Evolutionary conservation across 2,797 vertebrate genomes (phyloP).

Genomic region (Chelon labrosus): DNA sequence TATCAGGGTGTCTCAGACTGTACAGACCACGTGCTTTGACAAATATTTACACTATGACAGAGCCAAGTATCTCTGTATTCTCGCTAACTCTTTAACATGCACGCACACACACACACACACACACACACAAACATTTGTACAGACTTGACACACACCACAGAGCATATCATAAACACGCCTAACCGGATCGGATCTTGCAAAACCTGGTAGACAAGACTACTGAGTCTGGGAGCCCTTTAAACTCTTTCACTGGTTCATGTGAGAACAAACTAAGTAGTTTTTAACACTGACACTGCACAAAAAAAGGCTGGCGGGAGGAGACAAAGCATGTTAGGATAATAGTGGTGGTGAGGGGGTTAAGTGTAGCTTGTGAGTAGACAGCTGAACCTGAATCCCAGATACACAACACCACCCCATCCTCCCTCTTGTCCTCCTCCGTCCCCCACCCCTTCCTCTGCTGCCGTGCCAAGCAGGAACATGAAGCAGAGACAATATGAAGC

Average conservation of each 20-base stretch:
- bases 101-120: slow-evolving; percentile 14
- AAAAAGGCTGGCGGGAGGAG: slow-evolving; percentile 49
- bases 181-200: slow-evolving; percentile 61
- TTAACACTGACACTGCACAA: slow-evolving; percentile 74
- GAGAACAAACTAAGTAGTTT: slow-evolving; percentile 42
- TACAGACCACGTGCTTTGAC: slow-evolving; percentile 72
- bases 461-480: slow-evolving; percentile 69
- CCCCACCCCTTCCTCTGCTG: slow-evolving; percentile 63
- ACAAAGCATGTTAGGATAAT: slow-evolving; percentile 51
- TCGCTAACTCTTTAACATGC: slow-evolving; percentile 15
- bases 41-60: slow-evolving; percentile 74
- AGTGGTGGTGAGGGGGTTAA: slow-evolving; percentile 59
- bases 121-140: slow-evolving; percentile 22
- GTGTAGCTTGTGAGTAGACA: slow-evolving; percentile 80
- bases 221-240: slow-evolving; percentile 73
- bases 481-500: slow-evolving; percentile 74
- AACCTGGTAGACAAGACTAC: slow-evolving; percentile 69
- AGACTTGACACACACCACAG: slow-evolving; percentile 38
- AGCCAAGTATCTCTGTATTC: slow-evolving; percentile 27
- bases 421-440: slow-evolving; percentile 51
- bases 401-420: slow-evolving; percentile 67
- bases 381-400: slow-evolving; percentile 85
- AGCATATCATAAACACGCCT: slow-evolving; percentile 61
- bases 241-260: slow-evolving; percentile 31
- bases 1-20: slow-evolving; percentile 31